phyloP scores from a whole-genome alignment of 2,797 vertebrate genomes.

The Nannoperca obscura region DNA sequence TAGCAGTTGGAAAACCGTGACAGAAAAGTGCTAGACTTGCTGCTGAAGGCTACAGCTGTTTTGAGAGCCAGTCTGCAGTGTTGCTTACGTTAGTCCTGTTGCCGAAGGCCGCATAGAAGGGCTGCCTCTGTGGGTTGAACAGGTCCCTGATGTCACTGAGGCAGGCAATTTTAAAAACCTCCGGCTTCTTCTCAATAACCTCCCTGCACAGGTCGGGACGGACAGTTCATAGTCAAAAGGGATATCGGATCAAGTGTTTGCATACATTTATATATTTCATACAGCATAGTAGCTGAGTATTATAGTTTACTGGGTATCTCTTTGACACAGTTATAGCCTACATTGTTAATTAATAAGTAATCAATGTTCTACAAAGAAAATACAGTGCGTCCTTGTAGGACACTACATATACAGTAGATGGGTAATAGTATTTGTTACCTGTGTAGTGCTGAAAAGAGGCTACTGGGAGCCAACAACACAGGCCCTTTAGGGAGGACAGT shows the following conservation, averaged over 20 bases:
- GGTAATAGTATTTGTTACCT: constrained; percentile 81
- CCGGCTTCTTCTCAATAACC: constrained; percentile 96
- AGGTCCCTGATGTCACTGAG: constrained; percentile 92
- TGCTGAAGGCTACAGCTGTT: neutral
- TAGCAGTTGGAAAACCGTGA: neutral
- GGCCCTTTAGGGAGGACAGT: constrained; percentile 93
- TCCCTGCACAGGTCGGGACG: constrained; percentile 85
- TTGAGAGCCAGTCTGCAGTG: neutral
- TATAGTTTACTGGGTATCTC: neutral
- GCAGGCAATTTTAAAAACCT: constrained; percentile 95
- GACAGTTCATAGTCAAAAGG: constrained; percentile 1
- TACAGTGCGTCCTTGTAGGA: neutral
- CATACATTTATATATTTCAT: neutral
- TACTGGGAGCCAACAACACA: constrained; percentile 94
- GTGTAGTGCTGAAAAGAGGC: constrained; percentile 95
- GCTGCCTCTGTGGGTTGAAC: constrained; percentile 84
- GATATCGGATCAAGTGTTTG: neutral
- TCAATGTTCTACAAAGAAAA: neutral
- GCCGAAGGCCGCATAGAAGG: constrained; percentile 95
- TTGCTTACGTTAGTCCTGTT: constrained; percentile 92
- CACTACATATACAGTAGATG: neutral
- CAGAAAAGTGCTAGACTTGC: neutral
- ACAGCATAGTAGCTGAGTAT: neutral
- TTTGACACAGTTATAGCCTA: neutral
- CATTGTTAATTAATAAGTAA: neutral